Evolutionary conservation across 2,113 vertebrate species (phyloP).

Genomic region (Delphinapterus leucas): DNA sequence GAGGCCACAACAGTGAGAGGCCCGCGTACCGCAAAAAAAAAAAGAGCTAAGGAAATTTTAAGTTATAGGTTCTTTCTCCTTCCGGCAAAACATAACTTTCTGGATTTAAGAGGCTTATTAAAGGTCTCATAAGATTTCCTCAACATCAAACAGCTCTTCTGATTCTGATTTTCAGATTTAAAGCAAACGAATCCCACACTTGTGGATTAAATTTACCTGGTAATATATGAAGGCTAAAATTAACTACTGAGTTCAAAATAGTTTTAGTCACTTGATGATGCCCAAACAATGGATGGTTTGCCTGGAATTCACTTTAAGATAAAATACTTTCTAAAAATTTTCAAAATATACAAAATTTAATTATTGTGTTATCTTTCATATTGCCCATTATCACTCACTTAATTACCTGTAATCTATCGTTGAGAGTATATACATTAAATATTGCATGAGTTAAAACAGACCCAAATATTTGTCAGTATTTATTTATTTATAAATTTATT

Average conservation of each 20-base stretch:
- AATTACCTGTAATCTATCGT: neutral
- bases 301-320: neutral
- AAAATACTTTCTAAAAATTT: neutral
- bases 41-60: slow-evolving; percentile 36
- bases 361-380: neutral
- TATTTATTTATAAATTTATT: no score
- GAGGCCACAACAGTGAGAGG: no score
- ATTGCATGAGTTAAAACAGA: neutral
- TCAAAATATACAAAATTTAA: neutral
- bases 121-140: slow-evolving; percentile 72
- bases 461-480: neutral
- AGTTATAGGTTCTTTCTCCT: slow-evolving; percentile 38
- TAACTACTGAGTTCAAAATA: slow-evolving; percentile 51
- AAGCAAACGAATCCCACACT: slow-evolving; percentile 60
- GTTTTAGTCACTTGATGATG: neutral
- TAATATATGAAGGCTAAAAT: slow-evolving; percentile 58
- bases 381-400: neutral
- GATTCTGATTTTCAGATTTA: slow-evolving; percentile 63
- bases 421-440: neutral
- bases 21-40: no score
- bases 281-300: slow-evolving; percentile 14
- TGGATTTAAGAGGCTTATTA: slow-evolving; percentile 71
- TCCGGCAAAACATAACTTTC: slow-evolving; percentile 58
- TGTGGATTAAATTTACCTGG: slow-evolving; percentile 67
- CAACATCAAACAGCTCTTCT: slow-evolving; percentile 70